Conservation (phyloP, 2,888 invertebrate genomes). For the Poecilobothrus nobilitatus region DNA sequence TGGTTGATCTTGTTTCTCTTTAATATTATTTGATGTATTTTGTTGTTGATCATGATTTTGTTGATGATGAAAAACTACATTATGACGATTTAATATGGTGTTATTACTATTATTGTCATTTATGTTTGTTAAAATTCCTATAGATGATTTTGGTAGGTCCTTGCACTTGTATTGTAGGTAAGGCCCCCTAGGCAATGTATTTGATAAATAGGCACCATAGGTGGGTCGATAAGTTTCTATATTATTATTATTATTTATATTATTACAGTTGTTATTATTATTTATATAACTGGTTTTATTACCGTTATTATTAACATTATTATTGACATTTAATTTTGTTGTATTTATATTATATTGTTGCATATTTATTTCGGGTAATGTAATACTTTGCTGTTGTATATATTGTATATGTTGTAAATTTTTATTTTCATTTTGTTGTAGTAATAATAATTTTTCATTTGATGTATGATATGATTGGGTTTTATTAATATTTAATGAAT, state of each 20-base stretch:
- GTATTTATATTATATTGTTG: background rate
- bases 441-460: background rate
- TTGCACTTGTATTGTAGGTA: conserved; percentile 29
- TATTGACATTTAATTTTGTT: background rate
- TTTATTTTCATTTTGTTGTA: background rate
- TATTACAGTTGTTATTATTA: conserved; percentile 14
- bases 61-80: conserved; percentile 10
- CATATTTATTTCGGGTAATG: background rate
- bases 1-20: conserved; percentile 10
- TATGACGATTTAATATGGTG: conserved; percentile 15
- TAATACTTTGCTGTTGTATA: background rate
- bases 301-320: conserved; percentile 11
- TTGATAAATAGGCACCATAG: conserved; percentile 27
- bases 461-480: background rate
- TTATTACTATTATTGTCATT: conserved; percentile 13
- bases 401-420: background rate
- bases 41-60: conserved; percentile 12
- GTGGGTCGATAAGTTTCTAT: conserved; percentile 24
- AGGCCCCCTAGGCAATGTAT: conserved; percentile 28
- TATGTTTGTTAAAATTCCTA: background rate
- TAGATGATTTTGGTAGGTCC: conserved; percentile 20
- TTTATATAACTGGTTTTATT: conserved; percentile 14
- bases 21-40: background rate
- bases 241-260: conserved; percentile 14
- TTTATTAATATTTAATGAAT: background rate